phyloP scores from a whole-genome alignment of 2,113 vertebrate genomes.

The Trochalopteron elliotii region DNA sequence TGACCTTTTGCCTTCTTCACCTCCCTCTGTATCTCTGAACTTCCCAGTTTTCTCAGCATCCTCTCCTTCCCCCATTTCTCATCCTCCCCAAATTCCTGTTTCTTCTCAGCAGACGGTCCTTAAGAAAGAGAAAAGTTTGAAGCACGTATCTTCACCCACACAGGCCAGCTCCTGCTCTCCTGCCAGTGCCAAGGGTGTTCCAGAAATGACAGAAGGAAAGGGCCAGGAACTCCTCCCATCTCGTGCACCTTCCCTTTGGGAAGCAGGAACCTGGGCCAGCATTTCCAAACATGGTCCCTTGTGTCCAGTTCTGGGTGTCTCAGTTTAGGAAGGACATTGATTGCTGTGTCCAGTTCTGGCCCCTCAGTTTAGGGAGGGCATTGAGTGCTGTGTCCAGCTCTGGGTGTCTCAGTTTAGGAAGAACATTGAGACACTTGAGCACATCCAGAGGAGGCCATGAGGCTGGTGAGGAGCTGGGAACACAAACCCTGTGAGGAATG shows the following conservation, averaged over 20 bases:
- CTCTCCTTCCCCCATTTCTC: not conserved
- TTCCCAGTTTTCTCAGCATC: not conserved
- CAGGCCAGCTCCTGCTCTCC: not conserved
- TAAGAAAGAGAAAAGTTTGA: not conserved
- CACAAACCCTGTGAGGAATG: too few species aligned
- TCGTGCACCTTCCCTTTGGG: fast-evolving
- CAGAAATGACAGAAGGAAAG: not conserved
- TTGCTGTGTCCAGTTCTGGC: too few species aligned
- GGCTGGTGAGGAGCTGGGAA: too few species aligned
- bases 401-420: too few species aligned
- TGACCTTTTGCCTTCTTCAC: too few species aligned
- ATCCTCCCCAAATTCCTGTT: not conserved
- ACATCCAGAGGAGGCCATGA: too few species aligned
- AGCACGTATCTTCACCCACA: not conserved
- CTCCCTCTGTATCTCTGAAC: too few species aligned
- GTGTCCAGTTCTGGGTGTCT: too few species aligned
- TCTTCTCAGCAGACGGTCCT: not conserved
- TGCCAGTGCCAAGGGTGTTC: not conserved
- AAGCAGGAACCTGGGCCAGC: not conserved
- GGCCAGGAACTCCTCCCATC: not conserved
- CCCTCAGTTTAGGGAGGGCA: too few species aligned
- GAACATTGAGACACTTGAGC: too few species aligned
- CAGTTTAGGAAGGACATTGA: too few species aligned
- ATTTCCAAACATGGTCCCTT: fast-evolving
- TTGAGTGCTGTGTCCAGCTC: too few species aligned